These are phyloP conservation scores for Minunthozetes semirufus DNA, from an alignment of 2,888 invertebrate species.

Conservation along the genomic window DNA sequence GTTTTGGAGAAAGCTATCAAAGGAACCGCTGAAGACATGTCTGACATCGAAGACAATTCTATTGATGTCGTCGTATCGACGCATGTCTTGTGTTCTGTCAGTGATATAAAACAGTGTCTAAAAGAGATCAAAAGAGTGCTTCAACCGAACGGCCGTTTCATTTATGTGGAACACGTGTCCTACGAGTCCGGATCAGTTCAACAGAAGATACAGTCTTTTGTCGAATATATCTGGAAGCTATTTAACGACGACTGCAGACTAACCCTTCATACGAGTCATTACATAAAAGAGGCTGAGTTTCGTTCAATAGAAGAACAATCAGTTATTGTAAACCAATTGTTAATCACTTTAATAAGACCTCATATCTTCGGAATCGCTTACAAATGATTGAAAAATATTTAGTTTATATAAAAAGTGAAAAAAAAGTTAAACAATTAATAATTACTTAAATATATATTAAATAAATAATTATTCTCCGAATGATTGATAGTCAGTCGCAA, in stretches of 20 bases:
- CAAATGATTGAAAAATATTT: constrained; percentile 33
- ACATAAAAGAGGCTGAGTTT: constrained; percentile 43
- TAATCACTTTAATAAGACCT: constrained; percentile 36
- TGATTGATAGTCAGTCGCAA: background rate
- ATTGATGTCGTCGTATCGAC: constrained; percentile 46
- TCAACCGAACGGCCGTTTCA: constrained; percentile 40
- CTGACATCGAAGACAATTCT: constrained; percentile 42
- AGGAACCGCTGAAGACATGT: constrained; percentile 43
- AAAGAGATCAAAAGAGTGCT: constrained; percentile 45
- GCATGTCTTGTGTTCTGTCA: constrained; percentile 45
- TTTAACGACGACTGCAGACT: constrained; percentile 44
- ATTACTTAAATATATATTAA: background rate
- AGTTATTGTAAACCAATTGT: constrained; percentile 40
- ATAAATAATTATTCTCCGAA: background rate
- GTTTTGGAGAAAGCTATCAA: constrained; percentile 40
- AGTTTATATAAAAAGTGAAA: background rate
- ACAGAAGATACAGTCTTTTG: constrained; percentile 43
- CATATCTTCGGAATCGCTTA: constrained; percentile 40
- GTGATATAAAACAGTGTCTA: constrained; percentile 42
- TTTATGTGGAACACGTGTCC: constrained; percentile 45
- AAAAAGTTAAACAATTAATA: background rate
- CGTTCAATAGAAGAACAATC: constrained; percentile 42
- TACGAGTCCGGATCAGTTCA: constrained; percentile 41
- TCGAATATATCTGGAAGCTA: constrained; percentile 43
- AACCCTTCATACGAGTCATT: constrained; percentile 36